A percentile compares a stretch with the other conserved stretches of the same genome.
Evolutionary conservation across 2,888 invertebrate genomes (phyloP).

Genomic region (Tanypteryx hageni): DNA sequence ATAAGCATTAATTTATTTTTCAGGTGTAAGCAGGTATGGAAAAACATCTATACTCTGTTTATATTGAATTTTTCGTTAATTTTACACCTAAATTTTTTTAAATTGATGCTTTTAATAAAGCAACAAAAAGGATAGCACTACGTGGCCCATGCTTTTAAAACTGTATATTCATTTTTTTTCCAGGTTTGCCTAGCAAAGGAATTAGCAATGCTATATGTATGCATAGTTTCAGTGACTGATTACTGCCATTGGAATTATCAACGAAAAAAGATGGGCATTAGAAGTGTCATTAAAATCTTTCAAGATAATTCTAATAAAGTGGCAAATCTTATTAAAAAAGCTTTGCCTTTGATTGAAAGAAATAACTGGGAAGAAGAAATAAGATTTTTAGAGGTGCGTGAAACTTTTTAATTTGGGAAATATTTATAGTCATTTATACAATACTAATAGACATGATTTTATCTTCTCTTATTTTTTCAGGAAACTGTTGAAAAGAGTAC

Average conservation of each 20-base stretch:
- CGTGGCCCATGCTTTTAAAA: too few relatives aligned
- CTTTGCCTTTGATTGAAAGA: neutral
- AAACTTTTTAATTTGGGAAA: neutral
- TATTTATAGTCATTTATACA: neutral
- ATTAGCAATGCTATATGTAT: neutral
- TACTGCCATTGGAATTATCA: neutral
- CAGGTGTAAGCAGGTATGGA: neutral
- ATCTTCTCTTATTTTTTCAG: neutral
- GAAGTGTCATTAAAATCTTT: neutral
- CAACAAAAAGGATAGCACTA: too few relatives aligned
- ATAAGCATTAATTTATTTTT: neutral
- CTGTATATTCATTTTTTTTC: neutral
- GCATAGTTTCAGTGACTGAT: neutral
- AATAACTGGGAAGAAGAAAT: constrained; percentile 19
- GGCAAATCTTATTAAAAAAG: neutral
- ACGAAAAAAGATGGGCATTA: neutral
- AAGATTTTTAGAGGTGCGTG: neutral
- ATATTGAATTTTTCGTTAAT: neutral
- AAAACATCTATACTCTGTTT: neutral
- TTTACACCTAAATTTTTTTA: neutral
- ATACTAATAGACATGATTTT: neutral
- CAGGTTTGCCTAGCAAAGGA: neutral
- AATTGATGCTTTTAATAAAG: neutral
- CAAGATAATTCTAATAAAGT: neutral
- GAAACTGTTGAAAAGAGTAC: neutral